A percentile compares a stretch with the other conserved stretches of the same genome.
These are phyloP conservation scores for Dreissena polymorpha DNA, from an alignment of 1,140 invertebrate species.

Conservation along the genomic window DNA sequence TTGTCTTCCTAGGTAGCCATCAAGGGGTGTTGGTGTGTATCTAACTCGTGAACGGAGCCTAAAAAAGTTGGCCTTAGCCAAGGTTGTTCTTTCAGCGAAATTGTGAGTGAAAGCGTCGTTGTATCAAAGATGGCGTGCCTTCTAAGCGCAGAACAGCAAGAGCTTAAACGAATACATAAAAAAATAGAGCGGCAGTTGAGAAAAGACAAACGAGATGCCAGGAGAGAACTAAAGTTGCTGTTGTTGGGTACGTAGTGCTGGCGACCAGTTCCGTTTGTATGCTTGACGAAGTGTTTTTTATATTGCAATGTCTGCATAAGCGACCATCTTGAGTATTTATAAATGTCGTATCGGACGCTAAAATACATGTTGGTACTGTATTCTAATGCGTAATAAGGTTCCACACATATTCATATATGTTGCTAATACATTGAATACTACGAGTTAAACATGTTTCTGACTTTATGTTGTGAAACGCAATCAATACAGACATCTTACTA, in stretches of 20 bases:
- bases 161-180: constrained; percentile 99
- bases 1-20: too few species aligned
- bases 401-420: too few species aligned
- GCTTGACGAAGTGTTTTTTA: too few species aligned
- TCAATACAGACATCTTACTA: too few species aligned
- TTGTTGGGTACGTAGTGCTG: constrained; percentile 91
- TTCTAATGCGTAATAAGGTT: too few species aligned
- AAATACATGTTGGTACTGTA: too few species aligned
- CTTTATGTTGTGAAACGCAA: too few species aligned
- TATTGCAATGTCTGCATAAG: too few species aligned
- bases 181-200: constrained; percentile 99
- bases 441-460: too few species aligned
- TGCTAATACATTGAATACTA: too few species aligned
- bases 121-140: constrained; percentile 96
- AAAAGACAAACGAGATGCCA: constrained; percentile 99
- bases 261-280: too few species aligned
- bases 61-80: neutral
- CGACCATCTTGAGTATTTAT: constrained; percentile 67
- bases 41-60: neutral
- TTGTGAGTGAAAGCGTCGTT: constrained; percentile 19
- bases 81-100: neutral
- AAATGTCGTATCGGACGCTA: constrained; percentile 36
- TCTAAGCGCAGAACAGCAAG: constrained; percentile 99
- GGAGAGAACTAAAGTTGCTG: constrained; percentile 98
- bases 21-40: neutral